These are phyloP conservation scores for Leucosticte australis DNA, from an alignment of 2,113 vertebrate genomes.

Conservation along the genomic window DNA sequence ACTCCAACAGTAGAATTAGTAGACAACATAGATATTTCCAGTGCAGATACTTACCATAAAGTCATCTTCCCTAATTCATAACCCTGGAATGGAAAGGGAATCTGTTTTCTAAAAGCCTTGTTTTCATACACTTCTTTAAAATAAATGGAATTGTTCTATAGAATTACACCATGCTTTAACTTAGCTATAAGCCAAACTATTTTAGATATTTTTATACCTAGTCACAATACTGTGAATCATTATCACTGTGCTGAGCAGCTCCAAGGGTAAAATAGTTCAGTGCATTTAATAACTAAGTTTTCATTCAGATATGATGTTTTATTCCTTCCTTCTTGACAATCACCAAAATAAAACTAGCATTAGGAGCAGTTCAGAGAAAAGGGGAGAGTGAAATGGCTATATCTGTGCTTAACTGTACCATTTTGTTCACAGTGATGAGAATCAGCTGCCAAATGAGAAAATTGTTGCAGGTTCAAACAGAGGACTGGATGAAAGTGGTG, in stretches of 20 bases:
- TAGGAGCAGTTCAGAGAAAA: not conserved
- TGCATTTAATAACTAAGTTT: not conserved
- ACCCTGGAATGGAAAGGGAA: not conserved
- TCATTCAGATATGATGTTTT: not conserved
- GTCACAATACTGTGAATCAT: not conserved
- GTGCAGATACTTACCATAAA: not conserved
- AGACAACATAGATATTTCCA: not conserved
- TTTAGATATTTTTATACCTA: not conserved
- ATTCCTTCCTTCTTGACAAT: not conserved
- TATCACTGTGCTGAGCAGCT: not conserved
- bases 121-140: not conserved
- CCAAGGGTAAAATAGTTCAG: not conserved
- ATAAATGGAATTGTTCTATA: not conserved
- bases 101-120: not conserved
- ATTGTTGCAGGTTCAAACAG: not conserved
- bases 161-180: not conserved
- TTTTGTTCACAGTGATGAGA: not conserved
- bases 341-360: not conserved
- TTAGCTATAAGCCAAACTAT: not conserved
- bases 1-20: not conserved
- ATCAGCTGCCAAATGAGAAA: not conserved
- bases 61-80: not conserved
- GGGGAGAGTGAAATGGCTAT: not conserved
- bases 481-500: not conserved
- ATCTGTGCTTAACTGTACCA: not conserved